Evolutionary conservation across 2,113 vertebrate species (phyloP), one percentile per base, ranked within the genome.

Genomic region (Sceloporus undulatus): DNA sequence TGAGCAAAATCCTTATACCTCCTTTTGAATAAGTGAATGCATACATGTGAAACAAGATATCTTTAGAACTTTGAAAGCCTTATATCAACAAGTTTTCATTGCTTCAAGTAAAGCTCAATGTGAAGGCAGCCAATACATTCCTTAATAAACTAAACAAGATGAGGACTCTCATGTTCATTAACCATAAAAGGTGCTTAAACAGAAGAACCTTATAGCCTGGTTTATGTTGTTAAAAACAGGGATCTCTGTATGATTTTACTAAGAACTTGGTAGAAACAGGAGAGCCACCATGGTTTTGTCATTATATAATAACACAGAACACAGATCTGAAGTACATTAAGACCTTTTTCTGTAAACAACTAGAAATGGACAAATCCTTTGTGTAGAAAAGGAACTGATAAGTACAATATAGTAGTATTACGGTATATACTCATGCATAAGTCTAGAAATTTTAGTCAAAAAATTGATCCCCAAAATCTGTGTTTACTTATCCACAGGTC

Each of bases 151-250:
- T 88, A 87, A 91, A 66, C 73, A 62, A 77, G 74, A 76, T 25
- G 75, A 73, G 90, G 34, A 54, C 48, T 92, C 70, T 84, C 85
- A 85, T 91, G 80, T 42, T 92, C 84, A 79, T 91, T 85, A 84
- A 94, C 89, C 90, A 93, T 92, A 95, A 94, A 94, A 93, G 90
- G 90, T 94, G 85, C 82, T 92, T 59, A 74, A 34, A 82, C 42
- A 0, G 0, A 0, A 48, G 0, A 0, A 6, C 29, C 42, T 70
- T 84, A 73, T 1, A 84, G 75, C 56, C 85, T 79, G 29, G 86
- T 76, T 94, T 14, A 2, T 2, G 1, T 71, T 93, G 76, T 85
- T 86, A 91, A 86, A 75, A 88, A 79, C 52, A 29, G 78, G 70
- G 75, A n/a, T 23, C 82, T 86, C 29, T 52, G 70, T 48, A 76